Conservation (phyloP, 2,113 vertebrate species). For the Antechinus flavipes region DNA sequence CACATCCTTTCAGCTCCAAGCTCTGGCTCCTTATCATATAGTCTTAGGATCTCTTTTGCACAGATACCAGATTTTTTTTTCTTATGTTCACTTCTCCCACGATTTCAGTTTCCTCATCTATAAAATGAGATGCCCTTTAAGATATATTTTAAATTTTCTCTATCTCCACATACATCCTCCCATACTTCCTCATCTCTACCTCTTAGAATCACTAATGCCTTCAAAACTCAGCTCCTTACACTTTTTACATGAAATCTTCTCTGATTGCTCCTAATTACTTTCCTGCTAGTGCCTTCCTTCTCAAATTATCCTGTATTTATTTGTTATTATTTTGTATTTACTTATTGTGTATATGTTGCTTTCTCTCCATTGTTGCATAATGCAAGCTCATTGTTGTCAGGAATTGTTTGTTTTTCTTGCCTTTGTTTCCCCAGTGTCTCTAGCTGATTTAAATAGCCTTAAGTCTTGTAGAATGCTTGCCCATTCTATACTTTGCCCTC, state of each 20-base stretch:
- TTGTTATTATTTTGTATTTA: not conserved
- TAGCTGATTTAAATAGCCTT: not conserved
- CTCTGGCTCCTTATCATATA: constrained; percentile 62
- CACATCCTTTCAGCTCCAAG: constrained; percentile 49
- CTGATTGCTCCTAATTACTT: not conserved
- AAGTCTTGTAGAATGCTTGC: not conserved
- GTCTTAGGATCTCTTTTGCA: constrained; percentile 61
- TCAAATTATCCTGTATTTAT: not conserved
- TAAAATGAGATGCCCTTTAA: not conserved
- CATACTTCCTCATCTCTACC: not conserved
- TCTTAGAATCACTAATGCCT: not conserved
- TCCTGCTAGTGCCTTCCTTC: not conserved
- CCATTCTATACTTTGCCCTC: not conserved
- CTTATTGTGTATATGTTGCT: not conserved
- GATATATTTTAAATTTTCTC: not conserved
- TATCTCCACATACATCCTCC: not conserved
- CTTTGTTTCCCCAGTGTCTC: not conserved
- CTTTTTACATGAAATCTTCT: not conserved
- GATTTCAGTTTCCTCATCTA: not conserved
- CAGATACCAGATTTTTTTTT: not conserved
- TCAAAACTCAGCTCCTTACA: not conserved
- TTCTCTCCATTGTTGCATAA: not conserved
- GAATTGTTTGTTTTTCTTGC: not conserved
- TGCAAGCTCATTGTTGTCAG: not conserved
- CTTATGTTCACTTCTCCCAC: not conserved